A percentile compares a stretch with the other conserved stretches of the same genome.
These are phyloP conservation scores for Glareola pratincola DNA, from an alignment of 2,113 vertebrate species.

Conservation along the genomic window DNA sequence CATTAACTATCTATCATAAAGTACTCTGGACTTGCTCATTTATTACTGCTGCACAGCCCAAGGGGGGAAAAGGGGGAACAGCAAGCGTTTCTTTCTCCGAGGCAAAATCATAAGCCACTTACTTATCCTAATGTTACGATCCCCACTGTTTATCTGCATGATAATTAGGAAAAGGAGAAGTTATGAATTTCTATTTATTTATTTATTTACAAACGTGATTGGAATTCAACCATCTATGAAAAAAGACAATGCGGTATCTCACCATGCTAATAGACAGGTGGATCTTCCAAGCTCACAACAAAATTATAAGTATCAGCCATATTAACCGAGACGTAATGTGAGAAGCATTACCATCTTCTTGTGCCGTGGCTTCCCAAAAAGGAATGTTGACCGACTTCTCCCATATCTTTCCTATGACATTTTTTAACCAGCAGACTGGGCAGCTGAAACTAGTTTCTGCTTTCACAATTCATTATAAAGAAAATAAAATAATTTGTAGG, in stretches of 20 bases:
- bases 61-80: constrained; percentile 51
- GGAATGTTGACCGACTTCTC: not conserved
- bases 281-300: not conserved
- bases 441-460: not conserved
- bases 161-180: constrained; percentile 76
- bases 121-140: constrained; percentile 73
- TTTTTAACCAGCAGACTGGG: not conserved
- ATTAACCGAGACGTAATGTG: not conserved
- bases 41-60: constrained; percentile 70
- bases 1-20: constrained; percentile 75
- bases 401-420: fast-evolving
- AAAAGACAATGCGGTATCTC: not conserved
- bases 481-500: not conserved
- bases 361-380: not conserved
- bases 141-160: constrained; percentile 78
- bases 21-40: constrained; percentile 70
- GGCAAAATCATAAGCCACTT: constrained; percentile 72
- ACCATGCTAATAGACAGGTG: not conserved
- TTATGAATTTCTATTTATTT: constrained; percentile 49
- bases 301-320: not conserved
- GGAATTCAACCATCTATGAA: constrained; percentile 25
- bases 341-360: not conserved
- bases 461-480: not conserved
- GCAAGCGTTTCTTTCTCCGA: constrained; percentile 65
- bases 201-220: constrained; percentile 40